phyloP scores from a whole-genome alignment of 2,113 vertebrate genomes.

The Protobothrops mucrosquamatus region DNA sequence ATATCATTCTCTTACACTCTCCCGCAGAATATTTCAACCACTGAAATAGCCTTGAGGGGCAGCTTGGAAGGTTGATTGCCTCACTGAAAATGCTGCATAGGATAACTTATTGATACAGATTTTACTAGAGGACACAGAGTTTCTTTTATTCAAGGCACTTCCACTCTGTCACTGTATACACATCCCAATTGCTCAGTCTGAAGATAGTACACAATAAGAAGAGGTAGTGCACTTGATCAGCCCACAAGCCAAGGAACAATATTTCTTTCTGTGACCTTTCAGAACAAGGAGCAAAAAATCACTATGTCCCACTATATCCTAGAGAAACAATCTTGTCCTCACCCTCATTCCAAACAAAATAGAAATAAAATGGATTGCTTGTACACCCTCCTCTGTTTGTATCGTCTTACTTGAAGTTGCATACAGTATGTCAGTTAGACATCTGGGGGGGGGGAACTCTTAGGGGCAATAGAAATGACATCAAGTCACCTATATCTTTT shows the following conservation, averaged over 20 bases:
- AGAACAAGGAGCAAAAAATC: neutral
- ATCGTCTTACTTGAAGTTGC: neutral
- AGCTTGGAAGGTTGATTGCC: neutral
- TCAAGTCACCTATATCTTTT: no score
- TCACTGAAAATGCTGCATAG: neutral
- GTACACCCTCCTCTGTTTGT: neutral
- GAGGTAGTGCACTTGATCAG: neutral
- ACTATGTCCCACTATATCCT: neutral
- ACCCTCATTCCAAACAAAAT: neutral
- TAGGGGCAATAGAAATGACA: no score
- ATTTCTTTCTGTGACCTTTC: neutral
- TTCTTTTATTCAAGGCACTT: neutral
- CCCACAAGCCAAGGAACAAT: neutral
- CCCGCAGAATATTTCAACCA: neutral
- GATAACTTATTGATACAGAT: neutral
- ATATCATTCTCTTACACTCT: neutral
- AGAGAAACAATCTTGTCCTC: neutral
- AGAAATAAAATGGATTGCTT: neutral
- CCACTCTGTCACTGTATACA: neutral
- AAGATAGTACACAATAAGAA: neutral
- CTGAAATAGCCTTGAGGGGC: no score
- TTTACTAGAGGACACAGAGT: neutral
- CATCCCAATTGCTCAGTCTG: neutral
- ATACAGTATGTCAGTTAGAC: neutral
- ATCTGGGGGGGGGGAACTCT: no score